These are phyloP conservation scores for Galagoides demidoff DNA, from an alignment of 2,797 vertebrate genomes.

Conservation along the genomic window DNA sequence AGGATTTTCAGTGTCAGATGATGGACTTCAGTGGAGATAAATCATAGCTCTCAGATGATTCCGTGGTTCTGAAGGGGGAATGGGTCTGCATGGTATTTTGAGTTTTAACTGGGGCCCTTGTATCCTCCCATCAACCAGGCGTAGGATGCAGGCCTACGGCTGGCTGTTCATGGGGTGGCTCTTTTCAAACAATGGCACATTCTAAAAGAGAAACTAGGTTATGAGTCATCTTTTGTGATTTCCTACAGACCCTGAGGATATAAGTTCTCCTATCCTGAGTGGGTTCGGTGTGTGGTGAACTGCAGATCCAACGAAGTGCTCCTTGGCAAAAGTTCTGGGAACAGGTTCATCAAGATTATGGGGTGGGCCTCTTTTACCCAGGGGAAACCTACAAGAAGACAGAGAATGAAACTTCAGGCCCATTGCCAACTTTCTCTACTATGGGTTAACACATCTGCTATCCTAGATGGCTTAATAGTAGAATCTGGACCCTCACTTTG, in stretches of 20 bases:
- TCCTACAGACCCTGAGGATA: not conserved
- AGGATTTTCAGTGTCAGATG: not conserved
- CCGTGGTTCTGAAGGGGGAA: not conserved
- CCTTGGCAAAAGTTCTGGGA: not conserved
- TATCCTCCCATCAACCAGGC: not conserved
- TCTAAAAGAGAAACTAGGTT: not conserved
- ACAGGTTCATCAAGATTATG: not conserved
- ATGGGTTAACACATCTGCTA: not conserved
- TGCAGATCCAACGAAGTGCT: not conserved
- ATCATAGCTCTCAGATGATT: not conserved
- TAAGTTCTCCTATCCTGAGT: not conserved
- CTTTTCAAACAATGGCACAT: not conserved
- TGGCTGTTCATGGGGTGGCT: not conserved
- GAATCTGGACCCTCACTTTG: not conserved
- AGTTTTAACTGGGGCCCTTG: not conserved
- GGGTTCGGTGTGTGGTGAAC: too few species aligned
- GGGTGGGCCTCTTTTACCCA: not conserved
- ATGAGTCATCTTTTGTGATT: not conserved
- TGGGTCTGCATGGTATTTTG: not conserved
- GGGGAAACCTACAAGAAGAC: not conserved
- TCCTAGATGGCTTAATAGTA: not conserved
- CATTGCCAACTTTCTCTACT: not conserved
- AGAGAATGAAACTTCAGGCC: not conserved
- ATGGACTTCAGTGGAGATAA: not conserved
- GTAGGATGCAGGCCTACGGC: not conserved